Percentiles rank a stretch among this genome's conserved stretches.
These are phyloP conservation scores for Carcharodon carcharias DNA, from an alignment of 2,797 vertebrate genomes.

Conservation along the genomic window DNA sequence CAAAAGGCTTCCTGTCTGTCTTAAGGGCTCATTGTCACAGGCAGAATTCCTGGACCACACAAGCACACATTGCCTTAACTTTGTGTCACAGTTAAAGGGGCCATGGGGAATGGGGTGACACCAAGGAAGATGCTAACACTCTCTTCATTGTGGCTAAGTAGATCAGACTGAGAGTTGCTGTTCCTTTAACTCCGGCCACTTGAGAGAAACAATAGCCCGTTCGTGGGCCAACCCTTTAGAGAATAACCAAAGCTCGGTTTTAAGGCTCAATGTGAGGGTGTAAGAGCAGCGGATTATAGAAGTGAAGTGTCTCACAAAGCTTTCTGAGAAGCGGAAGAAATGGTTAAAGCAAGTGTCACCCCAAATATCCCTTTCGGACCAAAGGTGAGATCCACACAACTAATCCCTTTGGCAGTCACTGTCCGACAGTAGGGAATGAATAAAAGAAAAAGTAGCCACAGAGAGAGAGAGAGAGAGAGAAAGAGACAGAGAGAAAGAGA, in stretches of 20 bases:
- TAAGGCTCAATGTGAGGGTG: neutral
- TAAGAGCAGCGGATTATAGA: conserved; percentile 23
- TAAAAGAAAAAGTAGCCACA: neutral
- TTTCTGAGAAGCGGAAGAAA: conserved; percentile 9
- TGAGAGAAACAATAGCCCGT: conserved; percentile 27
- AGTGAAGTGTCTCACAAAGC: neutral
- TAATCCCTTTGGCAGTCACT: neutral
- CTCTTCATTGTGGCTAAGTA: conserved; percentile 2
- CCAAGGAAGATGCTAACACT: rapidly evolving
- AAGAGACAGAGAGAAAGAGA: neutral
- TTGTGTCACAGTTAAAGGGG: neutral
- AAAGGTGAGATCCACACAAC: conserved; percentile 40
- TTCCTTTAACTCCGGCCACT: conserved; percentile 14
- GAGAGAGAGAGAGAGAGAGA: neutral
- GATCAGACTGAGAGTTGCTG: neutral
- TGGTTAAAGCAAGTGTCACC: conserved; percentile 23
- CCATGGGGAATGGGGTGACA: neutral
- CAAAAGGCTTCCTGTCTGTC: neutral
- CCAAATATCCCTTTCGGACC: conserved; percentile 43
- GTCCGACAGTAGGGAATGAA: conserved; percentile 42
- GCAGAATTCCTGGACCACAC: neutral
- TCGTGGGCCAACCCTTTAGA: neutral
- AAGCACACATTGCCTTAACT: neutral
- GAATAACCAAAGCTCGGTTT: neutral
- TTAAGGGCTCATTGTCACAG: neutral